Conservation (phyloP, 2,113 vertebrate species). For the Perccottus glenii region DNA sequence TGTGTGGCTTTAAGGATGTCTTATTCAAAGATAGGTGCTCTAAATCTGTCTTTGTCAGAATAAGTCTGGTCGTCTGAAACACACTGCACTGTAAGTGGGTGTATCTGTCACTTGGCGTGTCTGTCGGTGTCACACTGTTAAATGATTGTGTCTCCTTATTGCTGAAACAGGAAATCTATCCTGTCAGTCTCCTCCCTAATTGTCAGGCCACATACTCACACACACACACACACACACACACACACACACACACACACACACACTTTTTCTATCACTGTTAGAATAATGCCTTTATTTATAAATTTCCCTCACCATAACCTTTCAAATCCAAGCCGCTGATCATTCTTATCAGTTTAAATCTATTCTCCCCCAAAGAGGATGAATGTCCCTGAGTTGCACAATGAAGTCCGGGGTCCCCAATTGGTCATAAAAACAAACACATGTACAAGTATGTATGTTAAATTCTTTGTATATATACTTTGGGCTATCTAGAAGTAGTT, state of each 20-base stretch:
- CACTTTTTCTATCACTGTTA: neutral
- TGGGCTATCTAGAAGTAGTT: too few species aligned
- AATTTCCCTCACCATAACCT: too few species aligned
- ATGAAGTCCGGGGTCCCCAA: too few species aligned
- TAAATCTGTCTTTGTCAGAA: neutral
- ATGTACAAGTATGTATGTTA: too few species aligned
- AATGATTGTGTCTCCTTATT: slow-evolving; percentile 21
- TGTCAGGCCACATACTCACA: slow-evolving; percentile 6
- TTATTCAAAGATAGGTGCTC: neutral
- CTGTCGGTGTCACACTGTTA: neutral
- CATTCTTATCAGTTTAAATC: too few species aligned
- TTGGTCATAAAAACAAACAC: too few species aligned
- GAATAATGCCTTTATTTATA: too few species aligned
- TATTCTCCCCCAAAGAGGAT: too few species aligned
- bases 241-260: slow-evolving; percentile 2
- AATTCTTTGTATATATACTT: too few species aligned
- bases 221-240: neutral
- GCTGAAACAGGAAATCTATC: slow-evolving; percentile 44
- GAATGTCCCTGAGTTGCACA: too few species aligned
- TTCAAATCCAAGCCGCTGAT: too few species aligned
- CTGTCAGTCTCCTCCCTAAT: slow-evolving; percentile 30
- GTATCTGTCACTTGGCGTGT: slow-evolving; percentile 1
- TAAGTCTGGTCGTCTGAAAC: neutral
- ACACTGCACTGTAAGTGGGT: neutral
- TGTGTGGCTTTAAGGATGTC: neutral